Conservation (phyloP, 2,797 vertebrate genomes). For the Epinephelus coioides region DNA sequence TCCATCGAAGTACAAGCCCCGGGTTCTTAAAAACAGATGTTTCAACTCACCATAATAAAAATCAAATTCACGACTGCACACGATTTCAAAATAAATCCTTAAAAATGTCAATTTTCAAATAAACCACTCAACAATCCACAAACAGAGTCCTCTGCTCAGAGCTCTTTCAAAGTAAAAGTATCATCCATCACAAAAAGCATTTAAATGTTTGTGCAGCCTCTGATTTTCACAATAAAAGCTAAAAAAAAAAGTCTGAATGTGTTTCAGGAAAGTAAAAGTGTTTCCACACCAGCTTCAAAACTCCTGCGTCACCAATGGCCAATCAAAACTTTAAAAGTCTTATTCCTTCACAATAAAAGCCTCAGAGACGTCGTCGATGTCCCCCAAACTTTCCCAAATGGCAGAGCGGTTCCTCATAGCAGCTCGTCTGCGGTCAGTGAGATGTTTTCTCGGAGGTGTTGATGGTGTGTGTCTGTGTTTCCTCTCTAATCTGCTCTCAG, state of each 20-base stretch:
- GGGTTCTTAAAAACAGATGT: constrained; percentile 1
- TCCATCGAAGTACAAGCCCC: constrained; percentile 7
- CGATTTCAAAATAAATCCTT: background rate
- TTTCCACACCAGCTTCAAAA: background rate
- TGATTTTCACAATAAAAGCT: too few species aligned
- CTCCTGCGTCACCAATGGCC: background rate
- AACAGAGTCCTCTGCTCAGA: background rate
- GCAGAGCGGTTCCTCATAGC: too few species aligned
- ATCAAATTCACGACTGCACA: background rate
- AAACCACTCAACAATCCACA: background rate
- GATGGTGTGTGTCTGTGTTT: constrained; percentile 9
- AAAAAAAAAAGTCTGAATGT: too few species aligned
- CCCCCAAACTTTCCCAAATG: too few species aligned
- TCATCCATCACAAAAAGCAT: background rate
- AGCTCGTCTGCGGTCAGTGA: background rate
- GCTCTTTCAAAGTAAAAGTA: constrained; percentile 1
- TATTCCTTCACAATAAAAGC: constrained; percentile 3
- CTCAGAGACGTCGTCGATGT: background rate
- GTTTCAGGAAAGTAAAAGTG: too few species aligned
- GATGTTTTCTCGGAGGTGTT: constrained; percentile 7
- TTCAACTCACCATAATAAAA: background rate
- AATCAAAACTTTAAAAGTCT: background rate
- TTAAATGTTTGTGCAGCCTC: background rate
- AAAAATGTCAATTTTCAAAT: background rate
- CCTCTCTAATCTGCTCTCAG: constrained; percentile 73